Evolutionary conservation across 2,113 vertebrate genomes (phyloP), one percentile per base, ranked within the genome.

Genomic region (Poeciliopsis turrubarensis): DNA sequence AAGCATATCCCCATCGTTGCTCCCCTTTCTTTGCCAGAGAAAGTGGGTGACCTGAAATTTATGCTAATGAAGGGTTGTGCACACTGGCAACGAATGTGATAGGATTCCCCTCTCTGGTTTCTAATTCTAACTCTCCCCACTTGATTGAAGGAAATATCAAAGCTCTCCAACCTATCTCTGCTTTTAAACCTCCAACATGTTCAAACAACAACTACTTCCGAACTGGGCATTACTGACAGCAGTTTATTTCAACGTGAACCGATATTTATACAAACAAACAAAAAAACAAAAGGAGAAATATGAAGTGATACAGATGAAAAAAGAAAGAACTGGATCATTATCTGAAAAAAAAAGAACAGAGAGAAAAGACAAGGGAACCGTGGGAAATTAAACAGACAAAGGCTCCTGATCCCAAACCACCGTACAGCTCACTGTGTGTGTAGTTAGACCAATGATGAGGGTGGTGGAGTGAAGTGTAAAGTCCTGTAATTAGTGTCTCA

Each of bases 11-110:
- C 82, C 75, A 84, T 70, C 79, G 85, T 89, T 83, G 82, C 83
- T 83, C 80, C 82, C 70, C 7, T 75, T 85, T 86, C 82, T 88
- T 86, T 86, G 89, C 89, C 89, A 92, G 86, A 83, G 88, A 91
- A 92, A 92, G 85, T 92, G 90, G 92, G 91, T 93, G 92, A 93
- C 92, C 92, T 92, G 91, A 65, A 93, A 92, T 91, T 86, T 88
- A 91, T 93, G 90, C 86, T 84, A 93, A 93, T 93, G 77, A 88
- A 61, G 81, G 70, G 80, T 87, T 90, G 79, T 89, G 88, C 85
- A 84, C 83, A 85, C 74, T 89, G 89, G 88, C 87, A 84, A 74
- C 80, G 75, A 81, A 77, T 61, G 83, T 74, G 82, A 82, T 73
- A 91, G 90, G 89, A 91, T 90, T 92, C 79, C 87, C 91, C 86